Evolutionary conservation across 2,113 vertebrate species (phyloP).

Genomic region (Suricata suricatta): DNA sequence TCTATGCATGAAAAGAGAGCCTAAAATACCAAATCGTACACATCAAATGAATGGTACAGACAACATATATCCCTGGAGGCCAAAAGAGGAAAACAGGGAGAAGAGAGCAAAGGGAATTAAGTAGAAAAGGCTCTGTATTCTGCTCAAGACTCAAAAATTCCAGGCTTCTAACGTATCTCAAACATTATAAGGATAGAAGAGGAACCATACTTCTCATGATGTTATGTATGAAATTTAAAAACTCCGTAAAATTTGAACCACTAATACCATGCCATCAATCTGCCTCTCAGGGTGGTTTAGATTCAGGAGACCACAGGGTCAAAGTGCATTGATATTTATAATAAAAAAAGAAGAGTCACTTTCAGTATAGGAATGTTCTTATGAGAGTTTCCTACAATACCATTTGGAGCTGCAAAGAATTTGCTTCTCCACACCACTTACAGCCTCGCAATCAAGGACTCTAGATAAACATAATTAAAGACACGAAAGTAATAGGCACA

Average conservation of each 20-base stretch:
- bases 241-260: neutral
- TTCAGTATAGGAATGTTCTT: neutral
- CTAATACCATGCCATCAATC: neutral
- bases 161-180: neutral
- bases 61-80: neutral
- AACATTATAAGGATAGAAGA: neutral
- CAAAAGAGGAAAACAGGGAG: neutral
- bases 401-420: slow-evolving; percentile 68
- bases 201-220: neutral
- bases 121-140: neutral
- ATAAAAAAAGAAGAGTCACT: neutral
- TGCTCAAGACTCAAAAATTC: neutral
- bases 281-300: slow-evolving; percentile 40
- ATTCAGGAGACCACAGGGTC: neutral
- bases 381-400: slow-evolving; percentile 63
- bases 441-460: slow-evolving; percentile 53
- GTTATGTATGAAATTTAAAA: neutral
- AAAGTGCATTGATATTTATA: neutral
- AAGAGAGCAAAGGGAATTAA: neutral
- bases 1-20: neutral
- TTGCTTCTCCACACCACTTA: slow-evolving; percentile 49
- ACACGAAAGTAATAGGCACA: slow-evolving; percentile 74
- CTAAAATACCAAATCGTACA: neutral
- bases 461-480: slow-evolving; percentile 82
- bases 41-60: neutral